These are phyloP conservation scores for Hoplodrina blanda DNA, from an alignment of 2,888 invertebrate species.

Conservation along the genomic window DNA sequence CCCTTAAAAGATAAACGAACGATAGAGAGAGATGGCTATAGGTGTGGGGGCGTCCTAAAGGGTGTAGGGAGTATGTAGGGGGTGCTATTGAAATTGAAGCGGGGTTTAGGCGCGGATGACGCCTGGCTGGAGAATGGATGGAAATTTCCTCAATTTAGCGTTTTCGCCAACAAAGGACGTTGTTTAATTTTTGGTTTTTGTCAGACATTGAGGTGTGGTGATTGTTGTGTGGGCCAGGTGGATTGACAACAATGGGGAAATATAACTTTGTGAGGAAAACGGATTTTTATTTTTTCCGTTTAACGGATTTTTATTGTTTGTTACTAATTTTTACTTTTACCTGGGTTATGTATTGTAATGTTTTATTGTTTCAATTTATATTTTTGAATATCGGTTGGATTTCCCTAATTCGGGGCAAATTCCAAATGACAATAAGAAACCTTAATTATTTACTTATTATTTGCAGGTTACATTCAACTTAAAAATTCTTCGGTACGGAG, in stretches of 20 bases:
- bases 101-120: conserved; percentile 91
- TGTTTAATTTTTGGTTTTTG: conserved; percentile 90
- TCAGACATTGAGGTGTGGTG: conserved; percentile 82
- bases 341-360: not conserved
- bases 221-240: conserved; percentile 68
- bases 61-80: conserved; percentile 89
- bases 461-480: too few species aligned
- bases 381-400: not conserved
- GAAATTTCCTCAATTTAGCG: conserved; percentile 91
- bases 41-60: conserved; percentile 89
- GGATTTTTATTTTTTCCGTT: conserved; percentile 17
- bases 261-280: conserved; percentile 42
- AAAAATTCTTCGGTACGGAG: too few species aligned
- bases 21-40: conserved; percentile 72
- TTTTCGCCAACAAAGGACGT: conserved; percentile 90
- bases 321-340: conserved; percentile 11
- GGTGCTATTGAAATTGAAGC: conserved; percentile 91
- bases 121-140: conserved; percentile 90
- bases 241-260: conserved; percentile 59
- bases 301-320: conserved; percentile 28
- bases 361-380: conserved; percentile 13
- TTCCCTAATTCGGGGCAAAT: not conserved
- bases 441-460: not conserved
- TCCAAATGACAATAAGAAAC: not conserved
- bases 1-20: conserved; percentile 54